Evolutionary conservation across 2,888 invertebrate species (phyloP).

Genomic region (Tinea trinotella): DNA sequence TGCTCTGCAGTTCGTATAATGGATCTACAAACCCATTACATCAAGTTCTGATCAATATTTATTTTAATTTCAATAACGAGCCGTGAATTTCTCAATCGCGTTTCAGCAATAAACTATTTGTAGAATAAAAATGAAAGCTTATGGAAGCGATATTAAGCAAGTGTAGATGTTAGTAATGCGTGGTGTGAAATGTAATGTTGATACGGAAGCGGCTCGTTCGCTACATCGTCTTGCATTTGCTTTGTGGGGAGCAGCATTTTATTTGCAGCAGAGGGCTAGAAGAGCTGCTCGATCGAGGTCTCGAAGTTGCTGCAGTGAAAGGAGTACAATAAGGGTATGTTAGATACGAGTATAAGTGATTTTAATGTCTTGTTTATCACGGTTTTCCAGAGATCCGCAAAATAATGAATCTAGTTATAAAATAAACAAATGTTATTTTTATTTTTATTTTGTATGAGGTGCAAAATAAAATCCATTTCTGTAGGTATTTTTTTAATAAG

Average conservation of each 20-base stretch:
- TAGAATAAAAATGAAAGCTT: not conserved
- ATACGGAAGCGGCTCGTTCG: slow-evolving; percentile 72
- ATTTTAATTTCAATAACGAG: no score
- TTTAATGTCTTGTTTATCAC: no score
- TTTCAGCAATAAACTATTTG: not conserved
- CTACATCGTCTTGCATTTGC: slow-evolving; percentile 82
- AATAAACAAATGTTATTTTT: no score
- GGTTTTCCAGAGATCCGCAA: no score
- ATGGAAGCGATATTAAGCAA: not conserved
- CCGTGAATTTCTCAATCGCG: not conserved
- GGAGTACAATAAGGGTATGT: not conserved
- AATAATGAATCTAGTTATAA: no score
- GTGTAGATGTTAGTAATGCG: slow-evolving; percentile 5
- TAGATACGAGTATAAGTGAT: no score
- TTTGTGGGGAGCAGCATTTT: slow-evolving; percentile 81
- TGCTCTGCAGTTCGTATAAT: no score
- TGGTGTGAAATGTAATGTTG: slow-evolving; percentile 36
- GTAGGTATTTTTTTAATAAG: no score
- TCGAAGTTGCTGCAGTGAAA: not conserved
- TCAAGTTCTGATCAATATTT: no score
- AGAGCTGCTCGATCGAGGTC: slow-evolving; percentile 6
- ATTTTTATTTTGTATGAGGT: no score
- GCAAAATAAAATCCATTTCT: no score
- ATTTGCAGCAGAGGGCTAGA: slow-evolving; percentile 60
- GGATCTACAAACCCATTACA: no score